Evolutionary conservation across 2,888 invertebrate genomes (phyloP).

Genomic region (Alloplasta piceator): DNA sequence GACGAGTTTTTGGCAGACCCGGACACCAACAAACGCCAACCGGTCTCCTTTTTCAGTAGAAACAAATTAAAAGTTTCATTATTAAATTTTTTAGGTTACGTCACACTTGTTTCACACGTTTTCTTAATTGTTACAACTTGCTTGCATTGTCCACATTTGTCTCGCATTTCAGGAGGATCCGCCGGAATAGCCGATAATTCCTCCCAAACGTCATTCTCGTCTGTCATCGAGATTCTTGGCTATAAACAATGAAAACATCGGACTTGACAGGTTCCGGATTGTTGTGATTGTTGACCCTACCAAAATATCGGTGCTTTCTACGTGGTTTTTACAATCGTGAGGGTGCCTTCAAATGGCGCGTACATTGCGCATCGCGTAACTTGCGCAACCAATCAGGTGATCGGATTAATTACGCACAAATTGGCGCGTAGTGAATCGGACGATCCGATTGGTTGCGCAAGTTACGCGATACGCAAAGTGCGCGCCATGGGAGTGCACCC

Average conservation of each 20-base stretch:
- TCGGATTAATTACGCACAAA: too few species aligned
- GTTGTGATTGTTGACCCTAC: too few species aligned
- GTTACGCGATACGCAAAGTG: too few species aligned
- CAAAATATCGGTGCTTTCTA: too few species aligned
- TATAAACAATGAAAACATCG: constrained; percentile 39
- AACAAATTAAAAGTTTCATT: constrained; percentile 5
- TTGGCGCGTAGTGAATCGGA: too few species aligned
- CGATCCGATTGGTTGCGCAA: too few species aligned
- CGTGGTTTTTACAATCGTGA: too few species aligned
- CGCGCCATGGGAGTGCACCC: too few species aligned
- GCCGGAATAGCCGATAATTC: constrained; percentile 90
- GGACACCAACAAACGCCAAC: constrained; percentile 95
- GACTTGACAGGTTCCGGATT: constrained; percentile 39
- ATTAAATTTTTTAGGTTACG: constrained; percentile 45
- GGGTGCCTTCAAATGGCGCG: too few species aligned
- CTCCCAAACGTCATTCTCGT: constrained; percentile 85
- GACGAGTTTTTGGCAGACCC: constrained; percentile 89
- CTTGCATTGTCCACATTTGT: constrained; percentile 90
- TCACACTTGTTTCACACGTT: constrained; percentile 1
- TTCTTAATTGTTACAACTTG: constrained; percentile 83
- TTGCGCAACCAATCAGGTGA: too few species aligned
- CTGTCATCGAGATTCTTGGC: constrained; percentile 69
- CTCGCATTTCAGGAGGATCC: constrained; percentile 90
- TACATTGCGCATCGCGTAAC: too few species aligned
- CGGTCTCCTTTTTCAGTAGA: constrained; percentile 88